Conservation (phyloP, 2,888 invertebrate genomes). For the Capitulum mitella region DNA sequence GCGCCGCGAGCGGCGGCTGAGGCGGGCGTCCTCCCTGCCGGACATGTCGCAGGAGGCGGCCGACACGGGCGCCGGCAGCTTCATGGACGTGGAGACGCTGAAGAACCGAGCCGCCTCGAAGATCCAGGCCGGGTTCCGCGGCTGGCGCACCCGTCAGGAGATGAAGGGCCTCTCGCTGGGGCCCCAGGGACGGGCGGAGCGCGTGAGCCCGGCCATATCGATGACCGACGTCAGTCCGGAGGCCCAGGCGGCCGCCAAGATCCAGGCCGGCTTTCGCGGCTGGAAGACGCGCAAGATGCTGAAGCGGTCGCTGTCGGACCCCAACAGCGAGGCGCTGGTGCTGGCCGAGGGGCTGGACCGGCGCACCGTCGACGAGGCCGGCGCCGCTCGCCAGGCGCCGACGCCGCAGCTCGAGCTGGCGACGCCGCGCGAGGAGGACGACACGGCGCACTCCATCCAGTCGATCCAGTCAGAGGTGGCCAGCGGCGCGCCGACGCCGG, state of each 20-base stretch:
- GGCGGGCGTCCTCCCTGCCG: not conserved
- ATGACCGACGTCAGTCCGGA: not conserved
- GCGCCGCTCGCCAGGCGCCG: not conserved
- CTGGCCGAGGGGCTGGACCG: not conserved
- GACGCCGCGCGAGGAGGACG: not conserved
- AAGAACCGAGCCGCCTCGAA: not conserved
- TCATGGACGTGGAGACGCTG: not conserved
- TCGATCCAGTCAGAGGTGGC: not conserved
- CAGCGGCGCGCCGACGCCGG: not conserved
- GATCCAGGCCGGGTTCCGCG: constrained; percentile 9
- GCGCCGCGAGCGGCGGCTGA: not conserved
- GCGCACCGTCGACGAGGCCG: not conserved
- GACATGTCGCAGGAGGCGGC: not conserved
- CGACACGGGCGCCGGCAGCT: not conserved
- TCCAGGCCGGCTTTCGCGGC: constrained; percentile 33
- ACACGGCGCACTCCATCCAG: not conserved
- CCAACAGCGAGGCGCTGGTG: constrained; percentile 16
- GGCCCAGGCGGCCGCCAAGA: constrained; percentile 28
- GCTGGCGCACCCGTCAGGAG: not conserved
- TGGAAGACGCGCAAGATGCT: constrained; percentile 26
- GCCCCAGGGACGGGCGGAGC: not conserved
- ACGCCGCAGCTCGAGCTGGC: not conserved
- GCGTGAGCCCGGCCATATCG: not conserved
- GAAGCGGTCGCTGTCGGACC: not conserved
- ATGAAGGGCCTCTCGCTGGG: not conserved